phyloP scores from a whole-genome alignment of 1,140 invertebrate species.

The Drosophila chauvacae region DNA sequence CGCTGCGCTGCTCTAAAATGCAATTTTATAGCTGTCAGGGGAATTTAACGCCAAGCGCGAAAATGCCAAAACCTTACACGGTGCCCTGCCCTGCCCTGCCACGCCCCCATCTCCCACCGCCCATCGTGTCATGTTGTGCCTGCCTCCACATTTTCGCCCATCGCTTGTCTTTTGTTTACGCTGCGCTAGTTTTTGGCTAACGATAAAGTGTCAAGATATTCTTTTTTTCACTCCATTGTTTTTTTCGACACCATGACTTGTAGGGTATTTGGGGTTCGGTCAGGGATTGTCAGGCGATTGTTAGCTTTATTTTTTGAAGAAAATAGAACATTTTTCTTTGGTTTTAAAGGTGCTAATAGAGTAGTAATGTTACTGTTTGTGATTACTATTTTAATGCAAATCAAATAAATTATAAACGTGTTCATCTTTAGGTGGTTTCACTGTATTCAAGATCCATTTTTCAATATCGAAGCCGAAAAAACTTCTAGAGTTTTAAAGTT shows the following conservation, averaged over 20 bases:
- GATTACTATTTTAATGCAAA: too few relatives aligned
- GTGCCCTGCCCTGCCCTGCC: conserved; percentile 18
- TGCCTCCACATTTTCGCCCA: conserved; percentile 50
- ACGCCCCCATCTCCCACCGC: neutral
- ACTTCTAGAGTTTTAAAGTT: too few relatives aligned
- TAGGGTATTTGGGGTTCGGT: conserved; percentile 1
- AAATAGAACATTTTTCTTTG: too few relatives aligned
- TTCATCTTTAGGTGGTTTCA: too few relatives aligned
- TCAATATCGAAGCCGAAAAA: too few relatives aligned
- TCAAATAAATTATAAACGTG: too few relatives aligned
- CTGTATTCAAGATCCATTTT: too few relatives aligned
- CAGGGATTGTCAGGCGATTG: neutral
- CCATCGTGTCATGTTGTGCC: conserved; percentile 68
- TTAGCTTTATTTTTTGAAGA: neutral
- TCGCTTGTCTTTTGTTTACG: conserved; percentile 60
- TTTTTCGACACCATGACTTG: conserved; percentile 28
- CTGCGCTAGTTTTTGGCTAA: conserved; percentile 82
- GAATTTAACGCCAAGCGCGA: conserved; percentile 83
- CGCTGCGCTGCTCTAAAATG: conserved; percentile 74
- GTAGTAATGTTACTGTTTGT: too few relatives aligned
- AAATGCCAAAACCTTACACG: conserved; percentile 70
- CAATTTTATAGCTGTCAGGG: conserved; percentile 82
- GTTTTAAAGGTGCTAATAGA: neutral
- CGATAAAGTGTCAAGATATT: conserved; percentile 82
- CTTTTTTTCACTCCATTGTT: conserved; percentile 48